Base-by-base conservation (phyloP, 2,888 invertebrate genomes). In the Emmelina monodactyla region DNA sequence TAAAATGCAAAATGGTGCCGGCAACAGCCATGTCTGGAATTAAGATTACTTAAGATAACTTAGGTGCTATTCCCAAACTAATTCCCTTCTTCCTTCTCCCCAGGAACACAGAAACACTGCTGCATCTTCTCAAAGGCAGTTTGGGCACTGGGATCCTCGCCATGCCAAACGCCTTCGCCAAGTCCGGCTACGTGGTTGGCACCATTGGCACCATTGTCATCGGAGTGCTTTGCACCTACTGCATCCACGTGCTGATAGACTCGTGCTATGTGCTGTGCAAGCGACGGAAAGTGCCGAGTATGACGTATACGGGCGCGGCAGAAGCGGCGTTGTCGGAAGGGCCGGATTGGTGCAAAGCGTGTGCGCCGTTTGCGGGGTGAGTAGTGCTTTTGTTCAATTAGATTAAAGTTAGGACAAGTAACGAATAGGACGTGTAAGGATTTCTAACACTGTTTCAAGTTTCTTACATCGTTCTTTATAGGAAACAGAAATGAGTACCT, bases 71-170 rank as follows among this genome's bases (percentile, higher is more conserved):
- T n/a, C n/a, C n/a, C n/a, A n/a, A n/a, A n/a, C n/a, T n/a, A n/a
- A n/a, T n/a, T n/a, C n/a, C n/a, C n/a, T n/a, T n/a, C n/a, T n/a
- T n/a, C n/a, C n/a, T n/a, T n/a, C n/a, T n/a, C n/a, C n/a, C 33
- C 73, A 93, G 93, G 37, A 90, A 89, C 63, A 69, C 80, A 35
- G 91, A 92, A 55, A 92, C 92, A 0, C 75, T 94, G 40, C 85
- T 94, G 46, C 93, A 95, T 60, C 72, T 95, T 37, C 69, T 95
- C 44, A 95, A 95, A 64, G 94, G 93, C 16, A 94, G 93, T 62
- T 81, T 95, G 42, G 96, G 96, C 1, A 94, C 94, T 0, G 96
- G 96, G 4, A 92, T 95, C 49, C 78, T 96, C 34, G 94, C 95
- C 3, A 91, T 96, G 89, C 94, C 95, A 1, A 83, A 87, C 45